Conservation (phyloP, 2,888 invertebrate species). For the Leptopilina drosophilae region DNA sequence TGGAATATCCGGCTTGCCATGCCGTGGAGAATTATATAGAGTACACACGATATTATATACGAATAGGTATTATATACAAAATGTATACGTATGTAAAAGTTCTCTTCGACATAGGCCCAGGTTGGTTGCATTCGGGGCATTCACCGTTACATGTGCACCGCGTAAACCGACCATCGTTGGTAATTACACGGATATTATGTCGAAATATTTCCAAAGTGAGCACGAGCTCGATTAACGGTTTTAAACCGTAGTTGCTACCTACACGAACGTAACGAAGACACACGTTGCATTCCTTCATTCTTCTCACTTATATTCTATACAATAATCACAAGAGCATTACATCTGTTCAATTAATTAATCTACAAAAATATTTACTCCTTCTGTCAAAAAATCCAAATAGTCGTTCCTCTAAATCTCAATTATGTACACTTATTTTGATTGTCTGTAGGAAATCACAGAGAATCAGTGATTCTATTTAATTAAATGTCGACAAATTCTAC, state of each 20-base stretch:
- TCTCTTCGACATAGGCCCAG: conserved; percentile 13
- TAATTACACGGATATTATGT: conserved; percentile 49
- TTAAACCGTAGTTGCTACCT: conserved; percentile 16
- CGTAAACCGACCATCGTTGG: conserved; percentile 42
- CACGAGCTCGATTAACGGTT: conserved; percentile 48
- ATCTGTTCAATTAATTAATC: too few relatives aligned
- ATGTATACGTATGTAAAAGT: neutral
- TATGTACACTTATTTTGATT: too few relatives aligned
- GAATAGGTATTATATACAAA: neutral
- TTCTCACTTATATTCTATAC: neutral
- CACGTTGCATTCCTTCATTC: conserved; percentile 15
- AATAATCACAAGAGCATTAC: neutral
- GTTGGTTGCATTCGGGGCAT: conserved; percentile 40
- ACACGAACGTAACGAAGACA: conserved; percentile 20
- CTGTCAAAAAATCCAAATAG: too few relatives aligned
- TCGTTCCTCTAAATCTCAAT: too few relatives aligned
- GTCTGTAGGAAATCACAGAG: too few relatives aligned
- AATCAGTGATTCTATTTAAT: too few relatives aligned
- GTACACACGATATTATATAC: neutral
- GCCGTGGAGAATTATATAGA: conserved; percentile 34
- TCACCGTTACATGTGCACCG: conserved; percentile 47
- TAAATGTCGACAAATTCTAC: too few relatives aligned
- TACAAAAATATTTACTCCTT: too few relatives aligned
- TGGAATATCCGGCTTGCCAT: conserved; percentile 32
- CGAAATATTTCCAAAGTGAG: conserved; percentile 47